phyloP scores from a whole-genome alignment of 2,113 vertebrate species.

The Oenanthe melanoleuca region DNA sequence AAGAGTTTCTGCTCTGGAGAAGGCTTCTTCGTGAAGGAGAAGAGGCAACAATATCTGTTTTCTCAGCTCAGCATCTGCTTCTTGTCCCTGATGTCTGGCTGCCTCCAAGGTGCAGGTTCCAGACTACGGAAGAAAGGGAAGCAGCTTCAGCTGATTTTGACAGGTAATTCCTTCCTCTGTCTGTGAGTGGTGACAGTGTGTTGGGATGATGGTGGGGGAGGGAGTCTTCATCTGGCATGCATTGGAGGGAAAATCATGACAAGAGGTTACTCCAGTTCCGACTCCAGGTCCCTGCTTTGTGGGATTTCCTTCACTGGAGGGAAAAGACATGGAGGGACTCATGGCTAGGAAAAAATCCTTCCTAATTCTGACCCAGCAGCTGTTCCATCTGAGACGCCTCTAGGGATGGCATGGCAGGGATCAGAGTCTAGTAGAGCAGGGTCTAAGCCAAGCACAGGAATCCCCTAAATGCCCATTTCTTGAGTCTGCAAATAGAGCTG shows the following conservation, averaged over 20 bases:
- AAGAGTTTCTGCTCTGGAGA: background rate
- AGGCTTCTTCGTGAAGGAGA: background rate
- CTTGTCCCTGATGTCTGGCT: slow-evolving; percentile 33
- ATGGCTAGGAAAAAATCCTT: slow-evolving; percentile 48
- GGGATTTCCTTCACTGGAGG: background rate
- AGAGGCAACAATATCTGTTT: background rate
- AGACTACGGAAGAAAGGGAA: slow-evolving; percentile 25
- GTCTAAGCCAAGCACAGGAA: background rate
- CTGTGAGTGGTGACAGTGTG: background rate
- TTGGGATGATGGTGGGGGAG: background rate
- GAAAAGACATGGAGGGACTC: background rate
- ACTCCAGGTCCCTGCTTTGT: background rate
- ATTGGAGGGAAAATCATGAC: rapidly evolving
- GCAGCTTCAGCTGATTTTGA: slow-evolving; percentile 47
- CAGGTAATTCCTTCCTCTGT: slow-evolving; percentile 37
- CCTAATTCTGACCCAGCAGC: slow-evolving; percentile 62
- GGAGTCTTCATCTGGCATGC: background rate
- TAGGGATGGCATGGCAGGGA: slow-evolving; percentile 39
- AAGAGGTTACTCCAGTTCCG: background rate
- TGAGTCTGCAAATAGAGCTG: background rate
- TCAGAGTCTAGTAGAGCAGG: slow-evolving; percentile 27
- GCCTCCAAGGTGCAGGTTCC: slow-evolving; percentile 41
- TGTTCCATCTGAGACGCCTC: slow-evolving; percentile 52
- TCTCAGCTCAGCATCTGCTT: background rate
- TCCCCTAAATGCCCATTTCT: background rate